A percentile compares a stretch with the other conserved stretches of the same genome.
Evolutionary conservation across 2,888 invertebrate genomes (phyloP).

Genomic region (Eudemis profundana): DNA sequence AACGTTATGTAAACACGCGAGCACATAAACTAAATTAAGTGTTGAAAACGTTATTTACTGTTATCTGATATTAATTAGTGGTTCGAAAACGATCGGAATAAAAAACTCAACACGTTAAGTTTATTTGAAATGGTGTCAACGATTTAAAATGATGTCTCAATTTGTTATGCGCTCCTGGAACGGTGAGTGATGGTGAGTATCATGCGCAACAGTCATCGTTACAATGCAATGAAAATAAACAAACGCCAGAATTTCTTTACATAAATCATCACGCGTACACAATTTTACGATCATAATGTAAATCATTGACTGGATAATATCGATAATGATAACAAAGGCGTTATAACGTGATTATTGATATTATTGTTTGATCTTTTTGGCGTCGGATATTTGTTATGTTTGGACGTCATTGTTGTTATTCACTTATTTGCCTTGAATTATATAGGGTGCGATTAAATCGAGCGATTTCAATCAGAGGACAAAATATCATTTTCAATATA

Average conservation of each 20-base stretch:
- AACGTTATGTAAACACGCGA: neutral
- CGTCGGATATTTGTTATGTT: neutral
- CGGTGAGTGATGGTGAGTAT: conserved; percentile 32
- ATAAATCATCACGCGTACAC: conserved; percentile 20
- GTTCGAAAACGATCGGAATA: conserved; percentile 5
- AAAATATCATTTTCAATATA: too few relatives aligned
- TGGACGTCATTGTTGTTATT: too few relatives aligned
- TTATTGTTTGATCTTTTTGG: neutral
- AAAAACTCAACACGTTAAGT: conserved; percentile 18
- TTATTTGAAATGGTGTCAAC: conserved; percentile 27
- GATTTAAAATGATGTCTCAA: conserved; percentile 20
- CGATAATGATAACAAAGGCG: conserved; percentile 20
- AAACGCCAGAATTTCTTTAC: conserved; percentile 8
- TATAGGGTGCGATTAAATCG: too few relatives aligned
- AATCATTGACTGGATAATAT: conserved; percentile 26
- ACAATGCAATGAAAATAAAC: conserved; percentile 37
- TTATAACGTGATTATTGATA: conserved; percentile 16
- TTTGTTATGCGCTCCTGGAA: conserved; percentile 25
- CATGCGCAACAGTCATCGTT: conserved; percentile 14
- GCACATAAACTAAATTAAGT: neutral
- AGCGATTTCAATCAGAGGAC: too few relatives aligned
- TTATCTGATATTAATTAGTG: neutral
- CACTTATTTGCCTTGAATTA: conserved; percentile 17
- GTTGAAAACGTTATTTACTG: conserved; percentile 10
- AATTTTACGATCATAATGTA: conserved; percentile 33